Percentiles rank a stretch among this genome's conserved stretches.
These are phyloP conservation scores for Myiotriccus ornatus DNA, from an alignment of 2,797 vertebrate species.

Conservation along the genomic window DNA sequence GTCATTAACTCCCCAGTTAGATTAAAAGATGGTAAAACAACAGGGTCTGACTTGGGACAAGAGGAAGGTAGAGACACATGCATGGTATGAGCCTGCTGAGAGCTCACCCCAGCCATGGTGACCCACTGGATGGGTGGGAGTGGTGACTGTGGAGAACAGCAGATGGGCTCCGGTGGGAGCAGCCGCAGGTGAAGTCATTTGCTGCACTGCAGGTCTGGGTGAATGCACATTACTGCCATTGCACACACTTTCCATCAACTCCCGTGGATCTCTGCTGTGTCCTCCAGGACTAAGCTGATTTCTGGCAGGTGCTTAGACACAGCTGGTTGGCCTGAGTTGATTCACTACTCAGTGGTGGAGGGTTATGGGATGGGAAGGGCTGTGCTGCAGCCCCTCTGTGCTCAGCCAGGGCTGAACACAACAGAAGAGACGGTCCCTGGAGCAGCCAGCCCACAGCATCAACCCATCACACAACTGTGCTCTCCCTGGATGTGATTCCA, in stretches of 20 bases:
- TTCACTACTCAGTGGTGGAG: rapidly evolving
- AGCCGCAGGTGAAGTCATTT: not conserved
- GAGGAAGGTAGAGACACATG: rapidly evolving
- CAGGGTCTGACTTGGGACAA: not conserved
- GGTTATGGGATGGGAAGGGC: not conserved
- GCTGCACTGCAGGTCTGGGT: not conserved
- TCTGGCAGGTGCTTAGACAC: not conserved
- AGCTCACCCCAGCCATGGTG: not conserved
- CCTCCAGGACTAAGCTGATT: not conserved
- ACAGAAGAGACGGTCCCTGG: not conserved
- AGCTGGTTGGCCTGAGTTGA: rapidly evolving
- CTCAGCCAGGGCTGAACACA: not conserved
- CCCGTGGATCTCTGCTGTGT: rapidly evolving
- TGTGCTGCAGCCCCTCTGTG: not conserved
- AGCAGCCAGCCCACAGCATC: not conserved
- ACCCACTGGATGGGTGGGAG: not conserved
- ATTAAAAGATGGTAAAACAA: not conserved
- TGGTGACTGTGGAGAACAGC: not conserved
- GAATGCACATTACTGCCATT: not conserved
- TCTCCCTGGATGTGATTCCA: not conserved
- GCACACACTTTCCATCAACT: rapidly evolving
- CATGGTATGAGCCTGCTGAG: rapidly evolving
- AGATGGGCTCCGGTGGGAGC: not conserved
- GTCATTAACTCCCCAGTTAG: not conserved
- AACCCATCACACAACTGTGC: rapidly evolving